Evolutionary conservation across 2,888 invertebrate genomes (phyloP), one percentile per base, ranked within the genome.

Genomic region (Zhengitettix transpicula): DNA sequence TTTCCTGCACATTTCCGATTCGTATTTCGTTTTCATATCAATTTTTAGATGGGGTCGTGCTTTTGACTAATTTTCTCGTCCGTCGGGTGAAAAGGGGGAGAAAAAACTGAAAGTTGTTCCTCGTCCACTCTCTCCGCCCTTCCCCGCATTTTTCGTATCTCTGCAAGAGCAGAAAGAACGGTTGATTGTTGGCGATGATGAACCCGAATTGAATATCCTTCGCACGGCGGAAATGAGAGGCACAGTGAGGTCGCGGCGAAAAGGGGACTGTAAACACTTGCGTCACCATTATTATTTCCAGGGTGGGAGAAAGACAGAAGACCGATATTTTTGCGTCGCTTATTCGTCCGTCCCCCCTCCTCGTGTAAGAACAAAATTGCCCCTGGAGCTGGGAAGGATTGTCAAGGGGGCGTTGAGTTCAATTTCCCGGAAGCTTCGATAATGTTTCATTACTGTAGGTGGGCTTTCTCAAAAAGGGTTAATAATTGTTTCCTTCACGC

Each of bases 1-100:
- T 61, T 61, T 61, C 61, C 61, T 61, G 59, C 59, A 40, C 61
- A 57, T 57, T 61, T 61, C 61, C 61, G 59, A 58, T 60, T 57
- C 42, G 44, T 47, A 58, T 58, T 58, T 58, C 58, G 58, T 58
- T 60, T 55, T 57, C 56, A 17, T 56, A 60, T 60, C 60, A 60
- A 57, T 60, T 60, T 60, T 60, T 60, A 60, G 60, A 60, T 60
- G 60, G 56, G 54, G 52, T 55, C 42, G 40, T 12, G 28, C 47
- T 28, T 51, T 51, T 51, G 55, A 55, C 55, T 15, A 55, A 55
- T 55, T 40, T 40, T 55, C 40, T 40, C 47, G 47, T 47, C 47
- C n/a, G 47, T 47, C 15, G 58, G 44, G 58, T 16, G 42, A 58
- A 55, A 47, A 40, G 55, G 47, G 16, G 47, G 40, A 42, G 44